Evolutionary conservation across 2,797 vertebrate species (phyloP), one percentile per base, ranked within the genome.

Genomic region (Rhabdophis nuchalis): DNA sequence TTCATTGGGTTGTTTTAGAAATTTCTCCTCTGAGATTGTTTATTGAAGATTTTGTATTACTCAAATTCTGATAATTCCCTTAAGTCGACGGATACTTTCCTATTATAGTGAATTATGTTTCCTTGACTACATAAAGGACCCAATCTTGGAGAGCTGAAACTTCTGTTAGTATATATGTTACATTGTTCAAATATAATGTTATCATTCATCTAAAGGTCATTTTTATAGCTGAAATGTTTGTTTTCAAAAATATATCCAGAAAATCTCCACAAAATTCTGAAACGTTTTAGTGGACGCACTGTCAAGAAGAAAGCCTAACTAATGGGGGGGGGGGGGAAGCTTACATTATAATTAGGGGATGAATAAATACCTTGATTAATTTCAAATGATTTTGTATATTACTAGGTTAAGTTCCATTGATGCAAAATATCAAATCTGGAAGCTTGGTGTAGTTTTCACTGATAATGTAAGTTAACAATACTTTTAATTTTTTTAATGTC

Each of bases 361-460:
- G 93, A 91, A 90, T 90, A 93, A 92, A 92, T 85, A 93, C 7
- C 87, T 61, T 89, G 87, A 77, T 85, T 88, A 57, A 90, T 94
- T 95, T 95, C 7, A 91, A 96, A 94, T 91, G 82, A 13, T 92
- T 94, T 95, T 94, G 0, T 96, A 29, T 94, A 96, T 93, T 88
- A 89, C 61, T 96, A 99, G 99, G 99, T 97, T 99, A 95, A 99
- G 99, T 96, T 99, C 98, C 88, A 98, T 99, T n/a, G 99, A 99
- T 96, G 99, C 99, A 53, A 99, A 99, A 95, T 99, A 99, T 96
- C 99, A 99, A 41, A 97, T 99, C 92, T 99, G 99, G 99, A 99
- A 99, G 96, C 95, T 99, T 20, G 99, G 99, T 41, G 99, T 99
- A 92, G 99, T 99, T 95, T 99, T 99, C 97, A 99, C 99, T 60